Evolutionary conservation across 2,797 vertebrate genomes (phyloP).

Genomic region (Cryptoprocta ferox): DNA sequence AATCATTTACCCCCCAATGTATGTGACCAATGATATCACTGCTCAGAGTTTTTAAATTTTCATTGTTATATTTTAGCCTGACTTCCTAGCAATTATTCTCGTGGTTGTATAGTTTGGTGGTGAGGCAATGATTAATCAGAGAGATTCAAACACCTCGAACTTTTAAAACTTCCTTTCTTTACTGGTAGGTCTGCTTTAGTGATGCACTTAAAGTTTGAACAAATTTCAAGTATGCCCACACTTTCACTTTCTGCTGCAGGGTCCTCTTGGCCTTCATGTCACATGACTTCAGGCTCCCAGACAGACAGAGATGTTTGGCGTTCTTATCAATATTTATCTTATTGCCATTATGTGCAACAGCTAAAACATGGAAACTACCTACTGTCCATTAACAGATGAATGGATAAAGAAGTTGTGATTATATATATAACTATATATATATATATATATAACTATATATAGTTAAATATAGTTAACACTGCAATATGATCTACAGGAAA

Average conservation of each 20-base stretch:
- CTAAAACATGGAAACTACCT: not conserved
- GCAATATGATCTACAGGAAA: not conserved
- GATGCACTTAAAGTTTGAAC: not conserved
- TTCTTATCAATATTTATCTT: not conserved
- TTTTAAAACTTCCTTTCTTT: not conserved
- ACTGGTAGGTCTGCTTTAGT: not conserved
- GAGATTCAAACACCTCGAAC: not conserved
- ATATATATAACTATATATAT: too few relatives aligned
- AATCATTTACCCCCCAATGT: not conserved
- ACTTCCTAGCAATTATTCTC: not conserved
- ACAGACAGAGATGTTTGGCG: not conserved
- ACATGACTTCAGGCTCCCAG: not conserved
- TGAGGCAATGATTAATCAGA: not conserved
- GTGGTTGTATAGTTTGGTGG: not conserved
- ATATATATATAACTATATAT: too few relatives aligned
- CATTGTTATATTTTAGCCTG: not conserved
- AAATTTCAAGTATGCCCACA: not conserved
- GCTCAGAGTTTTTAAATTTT: not conserved
- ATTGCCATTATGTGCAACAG: not conserved
- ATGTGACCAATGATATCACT: not conserved
- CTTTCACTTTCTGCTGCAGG: not conserved
- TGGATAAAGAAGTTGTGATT: not conserved
- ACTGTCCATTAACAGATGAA: not conserved
- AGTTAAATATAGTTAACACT: not conserved
- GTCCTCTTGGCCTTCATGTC: not conserved